Evolutionary conservation across 2,888 invertebrate genomes (phyloP), one percentile per base, ranked within the genome.

Genomic region (Watsonalla cultraria): DNA sequence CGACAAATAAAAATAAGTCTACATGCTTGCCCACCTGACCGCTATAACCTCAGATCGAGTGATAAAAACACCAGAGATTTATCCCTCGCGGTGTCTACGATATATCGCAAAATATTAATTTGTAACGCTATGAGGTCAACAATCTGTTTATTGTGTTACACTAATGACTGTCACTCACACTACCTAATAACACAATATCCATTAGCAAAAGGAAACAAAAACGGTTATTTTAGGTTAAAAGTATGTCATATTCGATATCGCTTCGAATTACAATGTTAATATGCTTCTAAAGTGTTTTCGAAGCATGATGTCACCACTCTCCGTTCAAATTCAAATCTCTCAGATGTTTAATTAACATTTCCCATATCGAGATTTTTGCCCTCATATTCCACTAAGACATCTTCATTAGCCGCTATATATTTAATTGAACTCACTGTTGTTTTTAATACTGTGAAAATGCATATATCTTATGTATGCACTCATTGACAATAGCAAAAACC

Each of bases 91-190:
- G 68, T 69, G 66, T 70, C 62, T 65, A 66, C 74, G 74, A 78
- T 78, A 79, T 78, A 83, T 82, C 68, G 76, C 68, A 64, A 77
- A 79, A 78, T 80, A 83, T 84, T 85, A 84, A 86, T 87, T 84
- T 83, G 74, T 66, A 59, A 64, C 64, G 62, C 60, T 60, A 56
- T 50, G 70, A 76, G 86, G 82, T 86, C 84, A 84, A 86, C 64
- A 75, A 68, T 75, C 84, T 80, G 61, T 74, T 78, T 78, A 80
- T 80, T 73, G 70, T 70, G 60, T 68, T 69, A 63, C 7, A 50
- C 54, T 53, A 54, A 63, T 57, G 62, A 65, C 58, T 57, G 58
- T 47, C 58, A 59, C 58, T 48, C 58, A 59, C 57, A 52, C 47
- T 33, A 14, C 24, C 37, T 34, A 11, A 45, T 47, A 24, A 51